Conservation (phyloP, 92 coral and sea anemone genomes). For the Galaxea fascicularis region DNA sequence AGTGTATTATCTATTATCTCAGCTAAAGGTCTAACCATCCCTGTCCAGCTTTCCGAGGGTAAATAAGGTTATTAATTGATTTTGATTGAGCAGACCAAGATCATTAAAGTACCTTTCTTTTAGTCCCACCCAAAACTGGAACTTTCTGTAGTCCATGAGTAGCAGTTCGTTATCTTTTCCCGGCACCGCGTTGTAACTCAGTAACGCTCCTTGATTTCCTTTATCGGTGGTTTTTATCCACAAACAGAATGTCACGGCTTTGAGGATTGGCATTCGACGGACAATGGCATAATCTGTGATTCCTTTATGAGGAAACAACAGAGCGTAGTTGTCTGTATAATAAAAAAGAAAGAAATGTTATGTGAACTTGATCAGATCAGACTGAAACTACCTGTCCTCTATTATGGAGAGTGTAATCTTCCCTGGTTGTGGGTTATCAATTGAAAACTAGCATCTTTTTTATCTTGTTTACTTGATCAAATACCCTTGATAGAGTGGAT, state of each 20-base stretch:
- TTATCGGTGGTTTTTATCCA: constrained; percentile 46
- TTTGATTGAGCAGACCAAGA: no score
- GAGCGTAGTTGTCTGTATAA: background rate
- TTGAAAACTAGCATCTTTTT: no score
- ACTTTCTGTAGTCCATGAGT: constrained; percentile 11
- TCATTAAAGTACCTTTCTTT: background rate
- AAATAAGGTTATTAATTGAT: no score
- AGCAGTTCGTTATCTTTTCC: constrained; percentile 16
- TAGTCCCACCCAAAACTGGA: background rate
- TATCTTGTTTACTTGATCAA: no score
- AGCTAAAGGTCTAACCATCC: no score
- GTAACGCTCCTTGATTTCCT: constrained; percentile 1
- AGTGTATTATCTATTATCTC: no score
- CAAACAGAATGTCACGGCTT: constrained; percentile 31
- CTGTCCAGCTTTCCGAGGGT: no score
- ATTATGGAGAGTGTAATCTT: no score
- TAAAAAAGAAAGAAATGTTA: background rate
- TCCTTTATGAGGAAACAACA: constrained; percentile 37
- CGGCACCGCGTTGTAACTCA: constrained; percentile 23
- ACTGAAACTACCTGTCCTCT: no score
- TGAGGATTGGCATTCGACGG: constrained; percentile 25
- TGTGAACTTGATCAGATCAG: no score
- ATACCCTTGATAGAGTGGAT: no score
- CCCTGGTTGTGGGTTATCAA: no score
- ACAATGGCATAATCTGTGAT: constrained; percentile 31